phyloP scores from a whole-genome alignment of 2,888 invertebrate species.

The Drosophila prostipennis region DNA sequence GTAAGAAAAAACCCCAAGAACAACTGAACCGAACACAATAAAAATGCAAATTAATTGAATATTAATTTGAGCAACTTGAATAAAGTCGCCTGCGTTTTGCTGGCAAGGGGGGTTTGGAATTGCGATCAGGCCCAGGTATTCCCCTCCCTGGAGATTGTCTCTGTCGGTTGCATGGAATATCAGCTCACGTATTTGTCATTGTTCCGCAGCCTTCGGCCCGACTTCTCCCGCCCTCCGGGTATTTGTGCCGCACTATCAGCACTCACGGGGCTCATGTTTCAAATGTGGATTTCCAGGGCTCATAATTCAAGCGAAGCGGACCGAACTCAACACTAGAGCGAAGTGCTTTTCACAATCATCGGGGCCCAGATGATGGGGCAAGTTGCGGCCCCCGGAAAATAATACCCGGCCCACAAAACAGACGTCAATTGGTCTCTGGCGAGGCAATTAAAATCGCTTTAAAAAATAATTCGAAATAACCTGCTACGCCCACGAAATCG shows the following conservation, averaged over 20 bases:
- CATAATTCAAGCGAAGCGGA: conserved; percentile 35
- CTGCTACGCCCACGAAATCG: conserved; percentile 37
- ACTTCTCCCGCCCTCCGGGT: background rate
- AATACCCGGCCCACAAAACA: conserved; percentile 1
- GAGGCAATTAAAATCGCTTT: conserved; percentile 69
- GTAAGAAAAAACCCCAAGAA: conserved; percentile 41
- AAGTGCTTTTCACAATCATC: conserved; percentile 66
- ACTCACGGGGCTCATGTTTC: conserved; percentile 76
- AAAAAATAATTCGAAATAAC: conserved; percentile 40
- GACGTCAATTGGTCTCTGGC: conserved; percentile 66
- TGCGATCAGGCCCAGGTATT: conserved; percentile 23
- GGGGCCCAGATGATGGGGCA: conserved; percentile 17
- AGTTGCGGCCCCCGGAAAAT: background rate
- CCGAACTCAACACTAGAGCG: conserved; percentile 27
- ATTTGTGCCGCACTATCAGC: conserved; percentile 54
- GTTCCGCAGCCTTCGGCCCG: conserved; percentile 19
- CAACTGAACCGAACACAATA: conserved; percentile 45
- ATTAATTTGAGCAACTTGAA: conserved; percentile 67
- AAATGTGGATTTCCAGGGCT: conserved; percentile 43
- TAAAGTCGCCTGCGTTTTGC: conserved; percentile 37
- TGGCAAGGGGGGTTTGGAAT: conserved; percentile 2
- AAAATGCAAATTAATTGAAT: conserved; percentile 68
- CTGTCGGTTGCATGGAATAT: conserved; percentile 39
- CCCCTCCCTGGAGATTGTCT: conserved; percentile 16
- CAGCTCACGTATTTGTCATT: conserved; percentile 58